Evolutionary conservation across 2,888 invertebrate genomes (phyloP).

Genomic region (Brachylomia viminalis): DNA sequence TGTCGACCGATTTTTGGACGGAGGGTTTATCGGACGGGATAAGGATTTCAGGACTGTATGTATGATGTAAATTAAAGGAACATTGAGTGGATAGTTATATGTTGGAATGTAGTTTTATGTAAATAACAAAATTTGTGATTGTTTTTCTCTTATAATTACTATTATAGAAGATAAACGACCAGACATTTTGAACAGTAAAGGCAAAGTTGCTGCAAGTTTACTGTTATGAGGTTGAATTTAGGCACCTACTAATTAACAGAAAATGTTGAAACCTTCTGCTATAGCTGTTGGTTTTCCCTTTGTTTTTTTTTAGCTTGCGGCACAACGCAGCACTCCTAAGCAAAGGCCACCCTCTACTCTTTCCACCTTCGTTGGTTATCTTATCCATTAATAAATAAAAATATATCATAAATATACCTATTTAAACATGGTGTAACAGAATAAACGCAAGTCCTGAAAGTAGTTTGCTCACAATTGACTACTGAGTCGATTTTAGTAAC

Average conservation of each 20-base stretch:
- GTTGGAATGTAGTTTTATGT: neutral
- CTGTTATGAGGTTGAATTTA: neutral
- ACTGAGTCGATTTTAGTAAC: too few relatives aligned
- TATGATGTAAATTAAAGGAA: conserved; percentile 37
- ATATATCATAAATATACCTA: too few relatives aligned
- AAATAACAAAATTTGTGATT: neutral
- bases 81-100: conserved; percentile 14
- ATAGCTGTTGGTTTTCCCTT: neutral
- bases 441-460: too few relatives aligned
- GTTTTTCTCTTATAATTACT: neutral
- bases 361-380: too few relatives aligned
- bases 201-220: neutral
- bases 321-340: too few relatives aligned
- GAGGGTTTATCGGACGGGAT: conserved; percentile 35
- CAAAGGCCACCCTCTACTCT: too few relatives aligned
- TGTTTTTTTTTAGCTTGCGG: too few relatives aligned
- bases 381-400: neutral
- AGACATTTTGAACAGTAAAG: neutral
- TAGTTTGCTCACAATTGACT: too few relatives aligned
- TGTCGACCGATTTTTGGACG: conserved; percentile 47
- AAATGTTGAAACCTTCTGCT: neutral
- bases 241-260: neutral
- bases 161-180: too few relatives aligned
- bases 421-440: too few relatives aligned
- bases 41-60: conserved; percentile 24